phyloP scores from a whole-genome alignment of 2,113 vertebrate species.

The Cromileptes altivelis region DNA sequence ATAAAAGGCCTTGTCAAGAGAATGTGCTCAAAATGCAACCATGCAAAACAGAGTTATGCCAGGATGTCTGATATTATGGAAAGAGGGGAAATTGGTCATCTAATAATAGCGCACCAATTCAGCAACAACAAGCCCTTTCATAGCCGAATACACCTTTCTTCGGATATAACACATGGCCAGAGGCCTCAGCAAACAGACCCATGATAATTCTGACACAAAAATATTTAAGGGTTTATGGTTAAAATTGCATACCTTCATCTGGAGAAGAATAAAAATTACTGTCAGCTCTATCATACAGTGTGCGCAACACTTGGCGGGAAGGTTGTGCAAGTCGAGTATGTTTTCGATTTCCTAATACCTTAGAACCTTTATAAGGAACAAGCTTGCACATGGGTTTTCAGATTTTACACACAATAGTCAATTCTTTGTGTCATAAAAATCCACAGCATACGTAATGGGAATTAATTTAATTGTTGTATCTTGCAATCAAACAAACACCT shows the following conservation, averaged over 20 bases:
- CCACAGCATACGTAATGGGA: neutral
- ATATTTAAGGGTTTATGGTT: slow-evolving; percentile 29
- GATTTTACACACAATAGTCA: neutral
- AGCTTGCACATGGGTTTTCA: neutral
- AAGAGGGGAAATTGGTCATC: slow-evolving; percentile 65
- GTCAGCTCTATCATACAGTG: neutral
- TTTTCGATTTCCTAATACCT: neutral
- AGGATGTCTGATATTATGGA: slow-evolving; percentile 75
- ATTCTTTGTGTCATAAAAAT: neutral
- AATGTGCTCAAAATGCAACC: slow-evolving; percentile 74
- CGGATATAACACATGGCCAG: slow-evolving; percentile 43
- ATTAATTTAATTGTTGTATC: neutral
- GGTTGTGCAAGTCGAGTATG: neutral
- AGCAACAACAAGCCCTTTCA: slow-evolving; percentile 69
- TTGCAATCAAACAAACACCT: neutral
- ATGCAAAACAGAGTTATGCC: slow-evolving; percentile 75
- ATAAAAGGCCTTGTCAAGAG: slow-evolving; percentile 75
- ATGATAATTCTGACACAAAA: slow-evolving; percentile 37
- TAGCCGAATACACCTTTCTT: slow-evolving; percentile 59
- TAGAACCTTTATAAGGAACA: neutral
- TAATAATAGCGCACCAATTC: slow-evolving; percentile 72
- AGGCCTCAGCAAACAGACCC: slow-evolving; percentile 45
- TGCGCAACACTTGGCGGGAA: neutral
- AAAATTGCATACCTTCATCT: slow-evolving; percentile 11
- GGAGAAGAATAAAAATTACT: neutral